Evolutionary conservation across 1,140 invertebrate genomes (phyloP), one percentile per base, ranked within the genome.

Genomic region (Zaprionus gabonicus): DNA sequence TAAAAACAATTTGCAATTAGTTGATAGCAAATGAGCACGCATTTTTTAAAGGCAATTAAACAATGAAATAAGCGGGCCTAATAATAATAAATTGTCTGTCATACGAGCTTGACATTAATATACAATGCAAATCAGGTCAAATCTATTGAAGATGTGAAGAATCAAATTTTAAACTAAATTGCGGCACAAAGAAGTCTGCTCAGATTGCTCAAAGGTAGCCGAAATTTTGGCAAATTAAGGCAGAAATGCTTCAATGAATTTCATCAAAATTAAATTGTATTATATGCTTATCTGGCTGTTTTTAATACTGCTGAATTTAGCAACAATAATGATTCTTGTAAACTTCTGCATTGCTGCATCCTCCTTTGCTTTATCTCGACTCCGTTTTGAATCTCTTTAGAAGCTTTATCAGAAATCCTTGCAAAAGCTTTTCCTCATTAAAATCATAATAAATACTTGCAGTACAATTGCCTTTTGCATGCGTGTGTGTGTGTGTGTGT

Each of bases 31-130:
- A 51, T 15, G 20, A 55, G n/a, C 27, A 49, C 20, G 1, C 27
- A 31, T 57, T 34, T 44, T 58, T 67, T 55, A 58, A 56, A 15
- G 44, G 31, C 41, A 59, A 73, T 77, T 67, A 71, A 64, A 34
- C n/a, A 66, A 31, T 72, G 56, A 59, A 59, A 58, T 20, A 34
- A 63, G 31, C 58, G 38, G 65, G 64, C 31, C 31, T 41, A 46
- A 17, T 17, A 6, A 17, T 4, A 17, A n/a, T 46, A 17, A 38
- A 38, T 38, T 38, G 13, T 38, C 15, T 13, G 38, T 46, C 15
- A 46, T n/a, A 4, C 15, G 31, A 31, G 28, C n/a, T 15, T 62
- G 34, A 5, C 38, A 31, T 28, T 44, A 66, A 57, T 41, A 41
- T 49, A 65, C 10, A 55, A 20, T 25, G 7, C n/a, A 51, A 51